Conservation (phyloP, 2,888 invertebrate genomes). For the Epistrophella euchroma region DNA sequence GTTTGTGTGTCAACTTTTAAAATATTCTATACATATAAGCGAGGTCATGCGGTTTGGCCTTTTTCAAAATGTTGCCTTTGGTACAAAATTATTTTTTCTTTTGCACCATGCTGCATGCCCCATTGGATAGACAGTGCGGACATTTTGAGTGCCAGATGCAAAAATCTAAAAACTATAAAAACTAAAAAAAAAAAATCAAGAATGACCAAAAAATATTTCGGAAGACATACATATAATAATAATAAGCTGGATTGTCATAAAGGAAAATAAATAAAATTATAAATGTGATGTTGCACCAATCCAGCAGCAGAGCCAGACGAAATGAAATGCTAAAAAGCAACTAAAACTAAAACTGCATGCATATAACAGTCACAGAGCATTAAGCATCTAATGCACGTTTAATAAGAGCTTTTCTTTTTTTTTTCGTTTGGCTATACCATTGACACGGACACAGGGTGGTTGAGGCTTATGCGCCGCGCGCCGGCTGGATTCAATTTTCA, state of each 20-base stretch:
- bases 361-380: slow-evolving; percentile 73
- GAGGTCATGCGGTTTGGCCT: slow-evolving; percentile 64
- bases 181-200: neutral
- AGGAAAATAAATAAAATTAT: slow-evolving; percentile 75
- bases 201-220: slow-evolving; percentile 24
- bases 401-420: slow-evolving; percentile 55
- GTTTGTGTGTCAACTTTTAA: slow-evolving; percentile 56
- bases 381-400: slow-evolving; percentile 75
- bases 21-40: slow-evolving; percentile 63
- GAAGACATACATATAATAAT: slow-evolving; percentile 62
- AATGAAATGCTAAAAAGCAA: slow-evolving; percentile 7
- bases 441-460: slow-evolving; percentile 1
- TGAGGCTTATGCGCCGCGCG: slow-evolving; percentile 45
- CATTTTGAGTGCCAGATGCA: slow-evolving; percentile 74
- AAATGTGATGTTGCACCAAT: slow-evolving; percentile 71
- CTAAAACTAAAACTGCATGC: slow-evolving; percentile 71
- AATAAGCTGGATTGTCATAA: slow-evolving; percentile 67
- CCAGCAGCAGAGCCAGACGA: slow-evolving; percentile 3
- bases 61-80: slow-evolving; percentile 30
- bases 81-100: neutral
- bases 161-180: slow-evolving; percentile 48
- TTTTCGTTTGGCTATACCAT: slow-evolving; percentile 1
- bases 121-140: slow-evolving; percentile 71
- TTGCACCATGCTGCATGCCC: slow-evolving; percentile 14
- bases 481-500: slow-evolving; percentile 39